Conservation (phyloP, 2,797 vertebrate species). For the Jordanella pulchra region DNA sequence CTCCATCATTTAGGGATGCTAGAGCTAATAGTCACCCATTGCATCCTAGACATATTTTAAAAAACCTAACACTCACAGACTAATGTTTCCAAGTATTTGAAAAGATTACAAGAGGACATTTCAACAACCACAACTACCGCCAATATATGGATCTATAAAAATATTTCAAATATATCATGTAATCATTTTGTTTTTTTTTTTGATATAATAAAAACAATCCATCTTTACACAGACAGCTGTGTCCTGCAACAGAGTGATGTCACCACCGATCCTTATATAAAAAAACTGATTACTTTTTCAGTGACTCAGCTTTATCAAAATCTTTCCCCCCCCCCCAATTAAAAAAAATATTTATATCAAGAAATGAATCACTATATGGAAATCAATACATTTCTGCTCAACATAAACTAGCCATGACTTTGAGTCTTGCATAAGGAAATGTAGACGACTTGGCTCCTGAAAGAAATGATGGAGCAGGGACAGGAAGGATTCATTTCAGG, state of each 20-base stretch:
- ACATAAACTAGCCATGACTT: neutral
- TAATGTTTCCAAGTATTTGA: too few relatives aligned
- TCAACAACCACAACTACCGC: neutral
- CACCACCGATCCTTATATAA: neutral
- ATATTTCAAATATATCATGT: neutral
- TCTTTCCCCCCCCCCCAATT: neutral
- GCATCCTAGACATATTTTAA: too few relatives aligned
- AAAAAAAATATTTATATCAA: neutral
- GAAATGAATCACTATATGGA: neutral
- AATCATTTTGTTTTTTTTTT: neutral
- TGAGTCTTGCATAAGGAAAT: conserved; percentile 5
- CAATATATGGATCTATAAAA: neutral
- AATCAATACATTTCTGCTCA: neutral
- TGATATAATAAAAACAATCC: neutral
- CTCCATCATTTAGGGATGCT: too few relatives aligned
- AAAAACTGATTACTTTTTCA: neutral
- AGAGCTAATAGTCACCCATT: too few relatives aligned
- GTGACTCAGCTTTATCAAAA: neutral
- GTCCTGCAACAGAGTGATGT: neutral
- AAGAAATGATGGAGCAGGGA: conserved; percentile 26
- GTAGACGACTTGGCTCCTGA: conserved; percentile 1
- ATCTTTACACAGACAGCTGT: neutral
- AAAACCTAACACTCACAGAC: too few relatives aligned
- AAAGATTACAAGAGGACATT: too few relatives aligned
- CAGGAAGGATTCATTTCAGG: conserved; percentile 41